Conservation (phyloP, 2,888 invertebrate species). For the Hyles lineata region DNA sequence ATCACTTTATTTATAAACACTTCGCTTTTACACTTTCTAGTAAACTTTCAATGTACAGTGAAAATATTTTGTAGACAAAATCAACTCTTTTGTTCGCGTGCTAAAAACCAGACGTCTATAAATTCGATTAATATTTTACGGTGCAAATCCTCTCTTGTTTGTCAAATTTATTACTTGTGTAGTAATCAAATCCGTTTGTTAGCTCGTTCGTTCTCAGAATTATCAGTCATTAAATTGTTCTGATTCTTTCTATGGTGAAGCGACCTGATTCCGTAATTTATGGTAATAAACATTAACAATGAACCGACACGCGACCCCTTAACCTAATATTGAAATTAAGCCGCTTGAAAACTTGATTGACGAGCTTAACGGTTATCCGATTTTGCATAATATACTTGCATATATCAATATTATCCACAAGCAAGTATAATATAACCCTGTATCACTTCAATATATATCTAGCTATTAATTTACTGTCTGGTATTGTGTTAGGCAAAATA, state of each 20-base stretch:
- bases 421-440: no score
- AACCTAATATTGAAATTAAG: constrained; percentile 30
- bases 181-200: background rate
- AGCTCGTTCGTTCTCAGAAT: background rate
- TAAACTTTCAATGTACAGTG: constrained; percentile 17
- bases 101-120: constrained; percentile 12
- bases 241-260: background rate
- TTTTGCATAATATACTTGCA: background rate
- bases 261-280: constrained; percentile 26
- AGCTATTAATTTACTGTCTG: no score
- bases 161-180: background rate
- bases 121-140: constrained; percentile 11
- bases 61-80: background rate
- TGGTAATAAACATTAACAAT: constrained; percentile 30
- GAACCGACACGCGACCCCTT: constrained; percentile 30
- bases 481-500: no score
- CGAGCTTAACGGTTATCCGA: constrained; percentile 7
- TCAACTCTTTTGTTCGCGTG: background rate
- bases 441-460: no score
- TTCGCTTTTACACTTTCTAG: background rate
- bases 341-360: background rate
- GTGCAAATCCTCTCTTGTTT: background rate
- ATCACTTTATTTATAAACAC: constrained; percentile 41
- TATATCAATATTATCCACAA: background rate
- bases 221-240: background rate